A percentile compares a stretch with the other conserved stretches of the same genome.
phyloP scores from a whole-genome alignment of 2,113 vertebrate species.

The Strigops habroptila region DNA sequence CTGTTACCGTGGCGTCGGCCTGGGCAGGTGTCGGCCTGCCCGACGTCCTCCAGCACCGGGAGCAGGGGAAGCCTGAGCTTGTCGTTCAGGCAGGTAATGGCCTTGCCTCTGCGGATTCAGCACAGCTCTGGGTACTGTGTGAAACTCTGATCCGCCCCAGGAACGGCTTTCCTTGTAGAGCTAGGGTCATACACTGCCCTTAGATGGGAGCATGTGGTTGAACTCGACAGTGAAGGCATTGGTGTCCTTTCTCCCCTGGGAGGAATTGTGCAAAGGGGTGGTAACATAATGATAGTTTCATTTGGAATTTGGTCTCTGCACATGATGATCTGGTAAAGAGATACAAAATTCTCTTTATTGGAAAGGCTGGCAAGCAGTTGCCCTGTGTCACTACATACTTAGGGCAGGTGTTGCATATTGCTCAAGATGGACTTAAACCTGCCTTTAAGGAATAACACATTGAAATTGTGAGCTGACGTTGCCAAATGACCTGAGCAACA shows the following conservation, averaged over 20 bases:
- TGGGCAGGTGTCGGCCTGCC: neutral
- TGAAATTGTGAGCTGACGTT: neutral
- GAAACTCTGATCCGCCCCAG: neutral
- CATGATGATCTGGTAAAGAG: neutral
- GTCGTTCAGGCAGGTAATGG: neutral
- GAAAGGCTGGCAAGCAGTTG: fast-evolving
- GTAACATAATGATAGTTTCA: neutral
- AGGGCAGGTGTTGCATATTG: fast-evolving
- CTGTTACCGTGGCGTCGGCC: neutral
- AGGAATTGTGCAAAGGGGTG: neutral
- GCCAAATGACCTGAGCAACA: neutral
- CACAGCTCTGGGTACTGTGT: fast-evolving
- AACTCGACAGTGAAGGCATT: neutral
- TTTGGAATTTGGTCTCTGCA: neutral
- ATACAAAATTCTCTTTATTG: neutral
- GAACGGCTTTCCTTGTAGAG: no score
- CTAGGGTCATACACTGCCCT: fast-evolving
- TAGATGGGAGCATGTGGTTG: fast-evolving
- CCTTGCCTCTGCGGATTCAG: fast-evolving
- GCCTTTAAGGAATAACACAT: neutral
- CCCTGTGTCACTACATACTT: fast-evolving
- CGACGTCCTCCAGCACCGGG: neutral
- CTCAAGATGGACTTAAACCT: neutral
- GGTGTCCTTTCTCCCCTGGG: neutral
- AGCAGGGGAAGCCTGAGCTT: neutral